Conservation (phyloP, 2,113 vertebrate species). For the Alligator sinensis region DNA sequence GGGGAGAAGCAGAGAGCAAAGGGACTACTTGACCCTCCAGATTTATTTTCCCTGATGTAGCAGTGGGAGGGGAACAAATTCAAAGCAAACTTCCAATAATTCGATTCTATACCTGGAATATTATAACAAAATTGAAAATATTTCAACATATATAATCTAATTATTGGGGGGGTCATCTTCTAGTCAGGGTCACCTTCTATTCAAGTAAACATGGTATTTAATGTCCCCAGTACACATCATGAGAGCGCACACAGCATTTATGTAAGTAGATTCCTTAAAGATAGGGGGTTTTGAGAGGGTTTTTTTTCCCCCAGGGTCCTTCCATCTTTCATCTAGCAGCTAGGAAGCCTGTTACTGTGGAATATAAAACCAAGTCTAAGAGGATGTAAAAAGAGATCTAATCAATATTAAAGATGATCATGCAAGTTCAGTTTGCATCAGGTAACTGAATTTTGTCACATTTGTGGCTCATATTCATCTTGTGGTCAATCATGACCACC, state of each 20-base stretch:
- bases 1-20: no score
- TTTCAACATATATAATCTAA: no score
- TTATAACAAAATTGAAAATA: no score
- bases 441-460: not conserved
- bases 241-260: accelerated
- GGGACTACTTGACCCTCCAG: no score
- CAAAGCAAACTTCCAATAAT: no score
- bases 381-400: not conserved
- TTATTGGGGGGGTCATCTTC: no score
- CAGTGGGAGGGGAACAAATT: no score
- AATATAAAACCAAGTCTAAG: not conserved
- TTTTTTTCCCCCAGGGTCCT: not conserved
- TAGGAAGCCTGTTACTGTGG: not conserved
- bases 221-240: not conserved
- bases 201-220: not conserved
- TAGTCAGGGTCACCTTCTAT: no score
- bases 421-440: not conserved
- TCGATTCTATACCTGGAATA: no score
- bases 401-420: not conserved
- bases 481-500: no score
- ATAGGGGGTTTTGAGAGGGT: not conserved
- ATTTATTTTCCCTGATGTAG: no score
- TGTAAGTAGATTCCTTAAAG: not conserved
- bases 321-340: not conserved
- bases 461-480: no score